Evolutionary conservation across 1,140 invertebrate species (phyloP).

Genomic region (Sinonovacula constricta): DNA sequence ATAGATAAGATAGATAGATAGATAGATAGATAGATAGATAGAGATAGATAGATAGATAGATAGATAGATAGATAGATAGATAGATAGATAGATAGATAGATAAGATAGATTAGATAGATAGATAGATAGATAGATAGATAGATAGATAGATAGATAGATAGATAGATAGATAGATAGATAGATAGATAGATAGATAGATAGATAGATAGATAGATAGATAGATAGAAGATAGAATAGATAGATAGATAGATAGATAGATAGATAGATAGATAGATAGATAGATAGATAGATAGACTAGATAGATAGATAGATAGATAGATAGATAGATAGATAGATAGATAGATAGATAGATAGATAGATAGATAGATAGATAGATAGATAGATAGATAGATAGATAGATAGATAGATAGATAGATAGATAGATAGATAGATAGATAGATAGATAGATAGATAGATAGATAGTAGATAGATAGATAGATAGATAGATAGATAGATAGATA

Average conservation of each 20-base stretch:
- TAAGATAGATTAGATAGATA: too few species aligned
- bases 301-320: conserved; percentile 1
- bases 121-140: conserved; percentile 1
- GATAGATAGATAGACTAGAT: conserved; percentile 1
- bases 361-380: too few species aligned
- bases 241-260: conserved; percentile 1
- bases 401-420: too few species aligned
- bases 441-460: too few species aligned
- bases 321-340: conserved; percentile 1
- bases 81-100: conserved; percentile 1
- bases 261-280: background rate
- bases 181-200: conserved; percentile 1
- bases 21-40: conserved; percentile 1
- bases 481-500: too few species aligned
- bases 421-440: too few species aligned
- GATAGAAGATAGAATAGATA: background rate
- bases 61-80: conserved; percentile 1
- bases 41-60: conserved; percentile 1
- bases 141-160: conserved; percentile 1
- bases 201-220: conserved; percentile 1
- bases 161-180: conserved; percentile 1
- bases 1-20: background rate
- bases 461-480: too few species aligned
- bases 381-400: too few species aligned
- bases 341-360: conserved; percentile 1